Base-by-base conservation (phyloP, 1,140 invertebrate species). In the Physella acuta region DNA sequence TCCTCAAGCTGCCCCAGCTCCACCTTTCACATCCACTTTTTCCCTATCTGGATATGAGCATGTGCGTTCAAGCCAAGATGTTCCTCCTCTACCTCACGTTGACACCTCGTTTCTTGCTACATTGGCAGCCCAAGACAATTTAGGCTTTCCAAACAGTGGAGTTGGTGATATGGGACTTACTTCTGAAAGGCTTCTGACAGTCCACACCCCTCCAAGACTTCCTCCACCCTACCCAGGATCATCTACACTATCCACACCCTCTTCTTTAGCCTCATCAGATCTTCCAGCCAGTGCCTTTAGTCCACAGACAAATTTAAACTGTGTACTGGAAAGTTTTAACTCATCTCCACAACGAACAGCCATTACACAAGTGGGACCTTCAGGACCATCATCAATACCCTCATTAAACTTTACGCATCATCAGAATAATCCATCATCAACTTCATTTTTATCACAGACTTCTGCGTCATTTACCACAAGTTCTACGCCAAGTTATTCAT, bases 201-300 rank as follows among this genome's bases (percentile, higher is more conserved):
- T 33, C 8, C 62, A 65, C 14, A 58, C 53, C 17, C 70, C 68
- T 5, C 68, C 68, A 37, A 58, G 70, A 5, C 68, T 72, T 49
- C 62, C 68, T 44, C 73, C 71, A 17, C 76, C 73, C 11, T 72
- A 72, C 33, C 52, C 71, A 64, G 66, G 76, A 66, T 74, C 77
- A 17, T 75, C 76, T 60, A 75, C 73, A 11, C 70, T 76, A 61
- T 78, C 76, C n/a, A 73, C 62, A 24, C 61, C 70, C 16, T 58
- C 72, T 28, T 56, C 67, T 20, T 58, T 62, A 39, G 24, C 64
- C 14, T 56, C 64, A 3, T 3, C 64, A 14, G 65, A 68, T 55
- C 51, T 52, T 49, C 37, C 70, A 49, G 63, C 28, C 49, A 33
- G 67, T 62, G 39, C 66, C 66, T 44, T 64, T 59, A 53, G 61